Evolutionary conservation across 2,888 invertebrate genomes (phyloP), one percentile per base, ranked within the genome.

Genomic region (Callinectes sapidus): DNA sequence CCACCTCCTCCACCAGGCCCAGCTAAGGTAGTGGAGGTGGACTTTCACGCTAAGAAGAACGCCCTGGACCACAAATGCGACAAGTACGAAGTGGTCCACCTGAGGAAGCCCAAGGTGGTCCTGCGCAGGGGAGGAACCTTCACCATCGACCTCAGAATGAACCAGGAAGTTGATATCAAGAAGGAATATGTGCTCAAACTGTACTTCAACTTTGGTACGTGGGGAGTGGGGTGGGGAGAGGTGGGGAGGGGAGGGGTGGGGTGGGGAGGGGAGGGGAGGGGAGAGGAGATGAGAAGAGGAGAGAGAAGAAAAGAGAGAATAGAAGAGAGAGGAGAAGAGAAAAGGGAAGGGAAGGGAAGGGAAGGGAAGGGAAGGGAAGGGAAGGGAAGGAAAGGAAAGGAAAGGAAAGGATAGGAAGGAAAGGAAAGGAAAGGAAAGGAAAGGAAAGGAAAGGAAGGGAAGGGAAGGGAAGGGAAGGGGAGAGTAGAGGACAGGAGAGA

Each of bases 121-220:
- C 91, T 96, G 13, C 95, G 96, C 16, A 77, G 93, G 48, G 89
- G 88, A 0, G 93, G 92, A 18, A 86, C 23, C 42, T 93, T 94
- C 91, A 87, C 86, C 89, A 32, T 92, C 90, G 87, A 61, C 89
- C 90, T 94, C 96, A 96, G 23, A 96, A 96, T 42, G 96, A 96
- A 92, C 96, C 96, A 77, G 96, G 96, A 95, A 96, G 96, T 28
- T 96, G 96, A 42, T 96, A 95, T 95, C 95, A 93, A 95, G 95
- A 92, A 90, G 86, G 14, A 61, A 18, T 89, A 93, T 71, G n/a
- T 6, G 28, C 23, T 92, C 6, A 90, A 88, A n/a, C 32, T 93
- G 3, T 93, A 89, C 85, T 89, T 93, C 39, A 61, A n/a, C 10
- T 93, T 93, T n/a, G 93, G 90, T 93, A 39, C 55, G 91, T 92